Percentiles rank a stretch among this genome's conserved stretches.
Evolutionary conservation across 2,113 vertebrate species (phyloP).

Genomic region (Aptenodytes forsteri): DNA sequence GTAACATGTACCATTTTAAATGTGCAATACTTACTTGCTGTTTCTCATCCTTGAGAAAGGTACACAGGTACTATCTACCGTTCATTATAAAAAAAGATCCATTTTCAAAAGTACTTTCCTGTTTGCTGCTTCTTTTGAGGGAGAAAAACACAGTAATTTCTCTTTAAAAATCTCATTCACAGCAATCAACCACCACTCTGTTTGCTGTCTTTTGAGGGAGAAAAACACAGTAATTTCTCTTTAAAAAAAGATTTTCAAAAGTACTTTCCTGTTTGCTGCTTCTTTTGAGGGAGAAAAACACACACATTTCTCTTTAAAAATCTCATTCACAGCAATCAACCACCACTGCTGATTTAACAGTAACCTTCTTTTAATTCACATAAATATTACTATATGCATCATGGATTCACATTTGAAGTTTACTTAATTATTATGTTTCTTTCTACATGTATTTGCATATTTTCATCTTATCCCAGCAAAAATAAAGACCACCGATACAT

Average conservation of each 20-base stretch:
- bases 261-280: no score
- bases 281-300: background rate
- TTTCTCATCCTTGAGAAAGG: background rate
- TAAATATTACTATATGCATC: background rate
- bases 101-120: background rate
- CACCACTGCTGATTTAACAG: background rate
- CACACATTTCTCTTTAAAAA: background rate
- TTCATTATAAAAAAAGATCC: background rate
- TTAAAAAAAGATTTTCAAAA: no score
- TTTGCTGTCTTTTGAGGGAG: no score
- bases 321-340: background rate
- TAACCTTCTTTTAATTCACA: constrained; percentile 22
- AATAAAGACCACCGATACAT: no score
- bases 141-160: background rate
- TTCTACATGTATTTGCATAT: background rate
- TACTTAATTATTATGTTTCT: background rate
- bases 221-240: no score
- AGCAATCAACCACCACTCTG: background rate
- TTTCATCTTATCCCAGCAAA: no score
- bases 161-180: background rate
- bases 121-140: background rate
- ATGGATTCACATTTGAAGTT: background rate
- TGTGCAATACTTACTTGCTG: background rate
- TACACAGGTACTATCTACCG: background rate
- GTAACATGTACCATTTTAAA: background rate